Evolutionary conservation across 2,113 vertebrate species (phyloP), one percentile per base, ranked within the genome.

Genomic region (Octodon degus): DNA sequence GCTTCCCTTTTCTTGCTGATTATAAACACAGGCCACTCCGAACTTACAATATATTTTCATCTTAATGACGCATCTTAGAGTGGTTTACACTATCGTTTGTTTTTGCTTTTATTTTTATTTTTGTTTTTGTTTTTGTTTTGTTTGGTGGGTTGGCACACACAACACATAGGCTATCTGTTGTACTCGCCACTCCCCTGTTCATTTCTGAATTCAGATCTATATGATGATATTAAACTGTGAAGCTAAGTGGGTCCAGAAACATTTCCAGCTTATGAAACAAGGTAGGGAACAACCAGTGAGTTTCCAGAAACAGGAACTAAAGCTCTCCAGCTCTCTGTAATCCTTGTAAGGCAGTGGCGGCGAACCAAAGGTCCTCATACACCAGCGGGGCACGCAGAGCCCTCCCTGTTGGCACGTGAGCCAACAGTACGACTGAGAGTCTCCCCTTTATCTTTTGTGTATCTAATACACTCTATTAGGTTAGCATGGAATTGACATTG

Each of bases 191-290:
- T 91, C 68, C n/a, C 37, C 37, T 72, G 47, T 11, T 68, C 37
- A 70, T 81, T 93, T 93, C 77, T 89, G 30, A 93, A 91, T 86
- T 89, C 65, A 72, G 37, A 77, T 89, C 53, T 81, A 83, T 89
- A 70, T 63, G 14, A 22, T 62, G 34, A 97, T 43, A 89, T 86
- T 91, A 93, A 95, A 85, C 34, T 79, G 17, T 17, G n/a, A 90
- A 87, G 34, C 10, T 37, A 25, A 7, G 58, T 62, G 58, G 27
- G 22, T 85, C 72, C 24, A 62, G 90, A 94, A 88, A 93, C 24
- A 2, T 7, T 40, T 55, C 27, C 65, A 62, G 14, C 4, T 76
- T 85, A 22, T 58, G 77, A 91, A 92, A 94, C 50, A 89, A 88
- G 58, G 72, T 43, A 67, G 40, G 0, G 2, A 89, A 13, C 25